A percentile compares a stretch with the other conserved stretches of the same genome.
Conservation (phyloP, 2,113 vertebrate genomes). For the Australoheros scitulus region DNA sequence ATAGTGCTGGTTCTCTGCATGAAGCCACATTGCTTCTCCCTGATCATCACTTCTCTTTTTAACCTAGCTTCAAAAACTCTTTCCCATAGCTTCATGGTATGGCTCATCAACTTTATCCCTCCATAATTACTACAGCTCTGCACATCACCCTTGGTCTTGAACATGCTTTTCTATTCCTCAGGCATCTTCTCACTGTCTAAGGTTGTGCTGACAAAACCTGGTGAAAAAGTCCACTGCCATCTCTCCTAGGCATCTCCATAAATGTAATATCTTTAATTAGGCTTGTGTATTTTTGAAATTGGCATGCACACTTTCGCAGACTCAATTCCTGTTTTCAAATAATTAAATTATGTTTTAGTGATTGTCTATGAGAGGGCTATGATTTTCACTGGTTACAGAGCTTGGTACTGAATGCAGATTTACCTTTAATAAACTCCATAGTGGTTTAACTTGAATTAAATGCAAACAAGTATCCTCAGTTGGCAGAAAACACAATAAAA, state of each 20-base stretch:
- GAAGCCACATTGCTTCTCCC: no score
- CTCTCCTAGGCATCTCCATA: background rate
- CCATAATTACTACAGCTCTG: background rate
- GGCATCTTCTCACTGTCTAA: background rate
- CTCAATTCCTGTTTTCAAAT: background rate
- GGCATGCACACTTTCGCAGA: background rate
- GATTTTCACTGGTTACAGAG: background rate
- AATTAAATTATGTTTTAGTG: background rate
- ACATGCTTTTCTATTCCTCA: background rate
- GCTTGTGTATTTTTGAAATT: background rate
- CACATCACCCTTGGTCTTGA: background rate
- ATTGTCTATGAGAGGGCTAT: background rate
- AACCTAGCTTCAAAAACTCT: background rate
- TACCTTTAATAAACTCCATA: background rate
- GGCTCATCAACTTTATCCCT: background rate
- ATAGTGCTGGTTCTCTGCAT: no score
- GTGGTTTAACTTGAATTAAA: background rate
- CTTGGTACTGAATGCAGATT: background rate
- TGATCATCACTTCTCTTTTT: background rate
- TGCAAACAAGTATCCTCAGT: background rate
- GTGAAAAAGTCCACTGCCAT: background rate
- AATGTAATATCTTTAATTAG: constrained; percentile 33
- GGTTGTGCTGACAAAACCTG: background rate
- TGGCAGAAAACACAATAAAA: background rate
- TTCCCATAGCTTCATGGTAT: background rate